Evolutionary conservation across 1,140 invertebrate species (phyloP).

Genomic region (Drosophila repleta): DNA sequence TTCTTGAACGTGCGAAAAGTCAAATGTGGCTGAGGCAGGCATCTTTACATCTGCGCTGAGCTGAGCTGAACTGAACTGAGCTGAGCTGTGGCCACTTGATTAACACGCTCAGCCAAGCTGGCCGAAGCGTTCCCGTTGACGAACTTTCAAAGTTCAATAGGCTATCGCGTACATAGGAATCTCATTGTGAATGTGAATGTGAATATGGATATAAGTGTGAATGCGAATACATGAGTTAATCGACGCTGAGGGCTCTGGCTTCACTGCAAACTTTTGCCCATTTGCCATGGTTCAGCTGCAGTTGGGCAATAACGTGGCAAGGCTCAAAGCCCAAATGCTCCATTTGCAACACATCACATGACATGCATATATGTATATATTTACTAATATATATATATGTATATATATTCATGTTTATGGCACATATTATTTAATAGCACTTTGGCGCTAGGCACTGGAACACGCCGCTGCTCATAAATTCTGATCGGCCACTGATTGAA

Average conservation of each 20-base stretch:
- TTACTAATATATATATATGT: background rate
- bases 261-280: constrained; percentile 26
- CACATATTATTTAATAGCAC: too few species aligned
- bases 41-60: constrained; percentile 9
- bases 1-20: constrained; percentile 65
- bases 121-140: constrained; percentile 30
- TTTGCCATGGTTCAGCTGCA: constrained; percentile 48
- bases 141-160: constrained; percentile 70
- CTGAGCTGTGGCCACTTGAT: constrained; percentile 38
- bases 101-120: constrained; percentile 60
- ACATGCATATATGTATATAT: constrained; percentile 4
- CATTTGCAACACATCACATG: constrained; percentile 28
- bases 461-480: constrained; percentile 60
- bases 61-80: background rate
- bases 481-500: constrained; percentile 52
- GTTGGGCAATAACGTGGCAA: constrained; percentile 45
- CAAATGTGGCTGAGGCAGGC: constrained; percentile 10
- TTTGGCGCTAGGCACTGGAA: constrained; percentile 29
- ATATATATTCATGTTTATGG: constrained; percentile 7
- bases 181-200: constrained; percentile 26
- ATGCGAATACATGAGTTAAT: constrained; percentile 5
- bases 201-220: constrained; percentile 10
- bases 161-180: constrained; percentile 48
- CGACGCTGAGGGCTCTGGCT: background rate
- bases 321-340: constrained; percentile 46